Evolutionary conservation across 2,888 invertebrate species (phyloP).

Genomic region (Pocota personata): DNA sequence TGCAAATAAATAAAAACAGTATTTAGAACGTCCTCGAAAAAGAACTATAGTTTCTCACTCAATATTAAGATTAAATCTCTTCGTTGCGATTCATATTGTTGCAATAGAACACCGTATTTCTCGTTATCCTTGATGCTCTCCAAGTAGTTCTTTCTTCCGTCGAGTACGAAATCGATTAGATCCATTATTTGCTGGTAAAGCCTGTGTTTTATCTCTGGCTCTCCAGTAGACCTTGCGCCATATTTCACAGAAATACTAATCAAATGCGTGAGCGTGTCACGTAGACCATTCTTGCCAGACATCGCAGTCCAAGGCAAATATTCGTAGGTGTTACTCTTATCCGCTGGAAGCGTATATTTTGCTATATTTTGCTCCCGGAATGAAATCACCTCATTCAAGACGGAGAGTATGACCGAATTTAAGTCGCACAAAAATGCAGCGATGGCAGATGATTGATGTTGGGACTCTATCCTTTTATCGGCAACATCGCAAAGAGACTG

Average conservation of each 20-base stretch:
- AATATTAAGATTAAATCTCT: constrained; percentile 87
- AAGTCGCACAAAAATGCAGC: constrained; percentile 84
- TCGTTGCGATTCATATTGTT: constrained; percentile 88
- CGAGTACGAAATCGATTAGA: constrained; percentile 88
- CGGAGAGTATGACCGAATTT: constrained; percentile 85
- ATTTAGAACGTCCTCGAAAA: neutral
- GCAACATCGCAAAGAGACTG: constrained; percentile 86
- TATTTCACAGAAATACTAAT: constrained; percentile 80
- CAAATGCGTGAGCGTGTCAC: constrained; percentile 83
- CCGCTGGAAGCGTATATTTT: constrained; percentile 83
- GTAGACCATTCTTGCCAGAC: constrained; percentile 84
- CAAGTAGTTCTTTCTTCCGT: constrained; percentile 88
- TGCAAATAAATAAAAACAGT: constrained; percentile 78
- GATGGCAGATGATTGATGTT: constrained; percentile 85
- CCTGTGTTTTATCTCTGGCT: constrained; percentile 82
- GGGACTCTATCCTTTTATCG: constrained; percentile 85
- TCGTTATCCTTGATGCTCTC: constrained; percentile 86
- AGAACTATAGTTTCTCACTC: constrained; percentile 81
- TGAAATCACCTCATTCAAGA: constrained; percentile 87
- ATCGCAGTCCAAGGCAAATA: constrained; percentile 91
- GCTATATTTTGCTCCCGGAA: constrained; percentile 85
- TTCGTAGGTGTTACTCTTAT: constrained; percentile 83
- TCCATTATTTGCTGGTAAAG: constrained; percentile 88
- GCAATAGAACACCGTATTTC: constrained; percentile 85
- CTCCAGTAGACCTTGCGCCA: constrained; percentile 81